phyloP scores from a whole-genome alignment of 2,797 vertebrate genomes.

The Anolis apletophallus region DNA sequence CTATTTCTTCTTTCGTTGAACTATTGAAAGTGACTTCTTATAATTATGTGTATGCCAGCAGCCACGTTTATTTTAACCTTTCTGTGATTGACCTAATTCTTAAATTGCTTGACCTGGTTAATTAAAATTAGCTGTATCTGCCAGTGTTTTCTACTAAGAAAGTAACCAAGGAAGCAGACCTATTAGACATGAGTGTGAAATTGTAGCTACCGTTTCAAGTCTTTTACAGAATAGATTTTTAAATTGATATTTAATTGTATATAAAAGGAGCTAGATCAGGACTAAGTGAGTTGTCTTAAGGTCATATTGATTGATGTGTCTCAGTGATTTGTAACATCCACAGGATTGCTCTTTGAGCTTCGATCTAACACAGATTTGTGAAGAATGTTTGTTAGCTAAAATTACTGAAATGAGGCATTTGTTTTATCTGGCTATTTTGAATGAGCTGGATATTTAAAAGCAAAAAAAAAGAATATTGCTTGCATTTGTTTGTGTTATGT shows the following conservation, averaged over 20 bases:
- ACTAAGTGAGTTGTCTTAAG: not conserved
- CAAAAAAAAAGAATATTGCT: not conserved
- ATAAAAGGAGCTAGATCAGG: not conserved
- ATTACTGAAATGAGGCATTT: not conserved
- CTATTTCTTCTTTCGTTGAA: not conserved
- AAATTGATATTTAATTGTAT: slow-evolving; percentile 1
- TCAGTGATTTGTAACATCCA: not conserved
- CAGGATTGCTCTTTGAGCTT: not conserved
- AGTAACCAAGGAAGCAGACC: not conserved
- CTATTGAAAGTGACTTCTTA: not conserved
- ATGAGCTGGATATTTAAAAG: slow-evolving; percentile 3
- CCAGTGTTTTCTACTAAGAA: not conserved
- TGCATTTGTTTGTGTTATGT: not conserved
- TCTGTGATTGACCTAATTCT: slow-evolving; percentile 24
- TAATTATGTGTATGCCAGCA: not conserved
- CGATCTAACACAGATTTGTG: not conserved
- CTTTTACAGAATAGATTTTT: not conserved
- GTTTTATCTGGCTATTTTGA: not conserved
- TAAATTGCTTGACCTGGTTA: slow-evolving; percentile 30
- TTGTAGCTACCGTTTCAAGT: not conserved
- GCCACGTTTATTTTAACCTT: slow-evolving; percentile 11
- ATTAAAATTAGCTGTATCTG: slow-evolving; percentile 26
- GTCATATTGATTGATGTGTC: not conserved
- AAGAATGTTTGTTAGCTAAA: not conserved
- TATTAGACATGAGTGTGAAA: not conserved